A percentile compares a stretch with the other conserved stretches of the same genome.
phyloP scores from a whole-genome alignment of 2,888 invertebrate genomes.

The Physocephala rufipes region DNA sequence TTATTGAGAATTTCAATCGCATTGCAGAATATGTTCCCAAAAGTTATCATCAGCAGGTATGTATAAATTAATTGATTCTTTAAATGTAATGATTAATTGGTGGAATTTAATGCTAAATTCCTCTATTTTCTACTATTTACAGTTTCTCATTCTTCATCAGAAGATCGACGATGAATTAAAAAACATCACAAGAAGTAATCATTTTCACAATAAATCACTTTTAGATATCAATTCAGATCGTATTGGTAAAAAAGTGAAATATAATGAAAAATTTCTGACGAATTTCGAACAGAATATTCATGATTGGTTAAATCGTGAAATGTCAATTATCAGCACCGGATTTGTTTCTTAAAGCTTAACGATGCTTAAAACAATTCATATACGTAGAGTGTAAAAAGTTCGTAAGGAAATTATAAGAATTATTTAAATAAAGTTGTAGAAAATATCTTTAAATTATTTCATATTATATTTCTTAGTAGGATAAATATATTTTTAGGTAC shows the following conservation, averaged over 20 bases:
- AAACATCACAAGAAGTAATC: conserved; percentile 27
- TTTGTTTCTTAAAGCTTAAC: no score
- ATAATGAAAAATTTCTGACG: conserved; percentile 51
- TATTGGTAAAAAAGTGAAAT: conserved; percentile 52
- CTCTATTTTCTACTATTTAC: conserved; percentile 15
- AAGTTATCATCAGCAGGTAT: conserved; percentile 45
- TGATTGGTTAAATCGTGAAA: conserved; percentile 51
- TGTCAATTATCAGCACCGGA: not conserved
- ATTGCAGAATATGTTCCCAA: conserved; percentile 53
- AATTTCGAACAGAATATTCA: conserved; percentile 55
- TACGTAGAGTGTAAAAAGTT: no score
- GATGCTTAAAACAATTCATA: no score
- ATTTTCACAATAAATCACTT: conserved; percentile 36
- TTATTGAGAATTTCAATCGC: conserved; percentile 54
- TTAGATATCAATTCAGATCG: conserved; percentile 48
- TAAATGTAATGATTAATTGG: not conserved
- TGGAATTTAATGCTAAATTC: not conserved
- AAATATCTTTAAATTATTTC: no score
- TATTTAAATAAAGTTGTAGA: no score
- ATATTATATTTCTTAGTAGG: no score
- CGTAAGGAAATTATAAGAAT: no score
- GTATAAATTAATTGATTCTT: not conserved
- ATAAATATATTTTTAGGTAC: no score
- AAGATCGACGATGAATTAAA: conserved; percentile 47
- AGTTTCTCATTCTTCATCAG: conserved; percentile 52